A percentile compares a stretch with the other conserved stretches of the same genome.
These are phyloP conservation scores for Andrena haemorrhoa DNA, from an alignment of 2,888 invertebrate species.

Conservation along the genomic window DNA sequence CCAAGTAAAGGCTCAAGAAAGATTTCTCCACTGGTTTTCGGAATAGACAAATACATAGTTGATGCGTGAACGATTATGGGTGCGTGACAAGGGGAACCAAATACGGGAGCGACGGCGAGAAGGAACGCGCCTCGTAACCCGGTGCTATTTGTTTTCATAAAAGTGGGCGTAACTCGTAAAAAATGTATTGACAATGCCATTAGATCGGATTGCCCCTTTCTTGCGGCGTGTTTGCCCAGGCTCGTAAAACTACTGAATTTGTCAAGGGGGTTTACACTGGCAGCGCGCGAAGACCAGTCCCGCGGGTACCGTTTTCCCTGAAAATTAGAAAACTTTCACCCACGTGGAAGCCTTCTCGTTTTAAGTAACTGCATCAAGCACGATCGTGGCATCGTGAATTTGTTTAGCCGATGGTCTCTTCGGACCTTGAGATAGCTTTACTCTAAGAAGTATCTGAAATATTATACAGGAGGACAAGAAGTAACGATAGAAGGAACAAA, in stretches of 20 bases:
- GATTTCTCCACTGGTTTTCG: slow-evolving; percentile 37
- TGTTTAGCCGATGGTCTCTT: too few species aligned
- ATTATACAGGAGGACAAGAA: too few species aligned
- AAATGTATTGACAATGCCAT: slow-evolving; percentile 77
- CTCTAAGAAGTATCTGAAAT: too few species aligned
- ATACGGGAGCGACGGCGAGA: not conserved
- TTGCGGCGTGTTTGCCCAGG: slow-evolving; percentile 58
- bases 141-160: slow-evolving; percentile 72
- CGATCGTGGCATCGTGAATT: too few species aligned
- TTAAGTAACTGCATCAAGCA: not conserved
- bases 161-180: slow-evolving; percentile 70
- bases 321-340: slow-evolving; percentile 34
- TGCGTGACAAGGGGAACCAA: slow-evolving; percentile 5
- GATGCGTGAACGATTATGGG: slow-evolving; percentile 1
- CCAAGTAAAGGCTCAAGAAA: not conserved
- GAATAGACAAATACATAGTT: slow-evolving; percentile 26
- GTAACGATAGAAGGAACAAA: too few species aligned
- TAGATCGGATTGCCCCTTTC: slow-evolving; percentile 64
- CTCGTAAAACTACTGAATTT: slow-evolving; percentile 70
- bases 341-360: slow-evolving; percentile 6
- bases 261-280: slow-evolving; percentile 27
- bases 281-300: slow-evolving; percentile 16
- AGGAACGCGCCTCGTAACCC: not conserved
- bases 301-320: slow-evolving; percentile 13
- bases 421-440: too few species aligned